These are phyloP conservation scores for Strongylocentrotus purpuratus DNA, from an alignment of 35 echinoderm and acorn worm species.

Conservation along the genomic window DNA sequence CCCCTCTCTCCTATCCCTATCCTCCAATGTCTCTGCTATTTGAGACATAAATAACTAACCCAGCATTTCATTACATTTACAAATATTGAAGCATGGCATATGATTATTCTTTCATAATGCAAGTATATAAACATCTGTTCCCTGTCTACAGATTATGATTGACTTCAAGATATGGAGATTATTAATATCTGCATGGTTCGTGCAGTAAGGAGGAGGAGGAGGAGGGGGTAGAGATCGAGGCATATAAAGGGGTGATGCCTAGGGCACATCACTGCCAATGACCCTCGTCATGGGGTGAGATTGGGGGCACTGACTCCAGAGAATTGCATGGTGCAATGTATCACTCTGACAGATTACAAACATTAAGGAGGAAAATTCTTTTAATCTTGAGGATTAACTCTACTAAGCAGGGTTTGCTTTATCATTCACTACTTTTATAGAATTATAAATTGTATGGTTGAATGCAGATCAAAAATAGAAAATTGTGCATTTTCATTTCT, in stretches of 20 bases:
- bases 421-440: neutral
- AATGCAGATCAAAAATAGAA: too few relatives aligned
- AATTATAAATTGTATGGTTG: too few relatives aligned
- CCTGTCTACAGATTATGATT: neutral
- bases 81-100: neutral
- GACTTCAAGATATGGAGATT: neutral
- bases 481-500: too few relatives aligned
- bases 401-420: neutral
- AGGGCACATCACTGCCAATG: neutral
- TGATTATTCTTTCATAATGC: neutral
- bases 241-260: neutral
- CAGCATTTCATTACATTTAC: neutral
- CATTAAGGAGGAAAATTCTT: neutral
- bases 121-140: neutral
- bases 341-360: neutral
- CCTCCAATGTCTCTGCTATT: neutral
- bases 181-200: too few relatives aligned
- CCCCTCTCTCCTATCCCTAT: neutral
- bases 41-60: too few relatives aligned
- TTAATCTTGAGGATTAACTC: neutral
- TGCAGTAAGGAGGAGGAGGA: neutral
- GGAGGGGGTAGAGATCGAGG: neutral
- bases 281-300: neutral
- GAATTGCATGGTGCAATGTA: neutral
- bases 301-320: neutral